A percentile compares a stretch with the other conserved stretches of the same genome.
phyloP scores from a whole-genome alignment of 2,113 vertebrate genomes.

The Nerophis lumbriciformis region DNA sequence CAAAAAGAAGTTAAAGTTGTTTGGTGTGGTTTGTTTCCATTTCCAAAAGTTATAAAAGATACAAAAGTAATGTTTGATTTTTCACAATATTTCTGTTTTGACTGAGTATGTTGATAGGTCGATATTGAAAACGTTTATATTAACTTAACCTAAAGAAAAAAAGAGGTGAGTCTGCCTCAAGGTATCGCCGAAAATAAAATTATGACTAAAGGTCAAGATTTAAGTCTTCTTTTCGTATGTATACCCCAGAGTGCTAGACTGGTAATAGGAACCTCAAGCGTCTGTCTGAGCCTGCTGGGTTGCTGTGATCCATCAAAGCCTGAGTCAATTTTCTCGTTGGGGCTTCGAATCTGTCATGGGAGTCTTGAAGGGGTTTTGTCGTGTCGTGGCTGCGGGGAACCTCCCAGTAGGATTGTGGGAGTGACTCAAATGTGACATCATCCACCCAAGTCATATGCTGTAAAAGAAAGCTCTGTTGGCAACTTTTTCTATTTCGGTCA shows the following conservation, averaged over 20 bases:
- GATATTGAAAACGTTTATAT: too few relatives aligned
- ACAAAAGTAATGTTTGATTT: too few relatives aligned
- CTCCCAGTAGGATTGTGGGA: conserved; percentile 2
- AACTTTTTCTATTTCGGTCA: too few relatives aligned
- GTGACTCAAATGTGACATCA: conserved; percentile 4
- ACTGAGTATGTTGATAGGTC: too few relatives aligned
- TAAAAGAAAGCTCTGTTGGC: too few relatives aligned
- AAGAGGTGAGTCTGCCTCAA: not conserved
- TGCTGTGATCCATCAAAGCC: conserved; percentile 18
- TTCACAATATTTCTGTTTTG: too few relatives aligned
- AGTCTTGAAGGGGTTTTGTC: conserved; percentile 26
- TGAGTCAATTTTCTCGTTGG: conserved; percentile 11
- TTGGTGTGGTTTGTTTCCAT: too few relatives aligned
- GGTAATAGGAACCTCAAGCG: conserved; percentile 14
- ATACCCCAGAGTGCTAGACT: conserved; percentile 22
- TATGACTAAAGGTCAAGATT: conserved; percentile 11
- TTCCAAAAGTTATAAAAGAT: too few relatives aligned
- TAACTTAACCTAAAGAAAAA: conserved; percentile 7
- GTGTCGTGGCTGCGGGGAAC: conserved; percentile 24
- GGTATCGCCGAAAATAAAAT: conserved; percentile 33
- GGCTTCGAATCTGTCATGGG: conserved; percentile 30
- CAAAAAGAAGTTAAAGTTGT: too few relatives aligned
- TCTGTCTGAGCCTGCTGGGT: conserved; percentile 1
- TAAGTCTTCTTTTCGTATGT: not conserved
- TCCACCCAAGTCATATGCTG: not conserved